These are phyloP conservation scores for Sepiola atlantica DNA, from an alignment of 2,888 invertebrate genomes.

Conservation along the genomic window DNA sequence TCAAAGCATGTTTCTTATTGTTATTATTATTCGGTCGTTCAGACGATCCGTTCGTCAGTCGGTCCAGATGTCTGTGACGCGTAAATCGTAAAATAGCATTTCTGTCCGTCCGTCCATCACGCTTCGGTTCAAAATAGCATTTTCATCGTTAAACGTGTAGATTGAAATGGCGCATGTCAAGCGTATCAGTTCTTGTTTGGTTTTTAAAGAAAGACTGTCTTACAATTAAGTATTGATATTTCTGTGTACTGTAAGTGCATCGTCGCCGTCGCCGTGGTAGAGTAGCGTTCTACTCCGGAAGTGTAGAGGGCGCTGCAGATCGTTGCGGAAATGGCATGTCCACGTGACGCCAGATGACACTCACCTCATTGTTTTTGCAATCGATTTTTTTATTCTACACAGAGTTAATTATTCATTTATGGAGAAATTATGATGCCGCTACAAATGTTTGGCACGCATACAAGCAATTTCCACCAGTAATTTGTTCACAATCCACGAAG, in stretches of 20 bases:
- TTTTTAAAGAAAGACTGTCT: background rate
- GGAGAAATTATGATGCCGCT: background rate
- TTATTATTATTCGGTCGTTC: no score
- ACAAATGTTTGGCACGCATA: conserved; percentile 32
- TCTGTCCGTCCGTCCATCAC: no score
- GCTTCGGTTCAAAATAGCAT: no score
- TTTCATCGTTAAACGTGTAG: no score
- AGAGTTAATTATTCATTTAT: conserved; percentile 8
- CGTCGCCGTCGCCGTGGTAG: background rate
- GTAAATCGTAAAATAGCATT: no score
- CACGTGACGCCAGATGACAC: conserved; percentile 18
- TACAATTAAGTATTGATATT: background rate
- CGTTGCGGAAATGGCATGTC: conserved; percentile 1
- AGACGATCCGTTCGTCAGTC: no score
- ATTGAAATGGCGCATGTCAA: no score
- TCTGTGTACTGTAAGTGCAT: background rate
- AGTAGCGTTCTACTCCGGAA: background rate
- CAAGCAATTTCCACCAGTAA: conserved; percentile 10
- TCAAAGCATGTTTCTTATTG: no score
- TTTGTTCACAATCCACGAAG: background rate
- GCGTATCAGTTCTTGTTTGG: background rate
- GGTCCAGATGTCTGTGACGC: no score
- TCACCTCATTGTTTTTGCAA: background rate
- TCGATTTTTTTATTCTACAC: background rate
- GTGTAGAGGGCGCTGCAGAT: background rate